Base-by-base conservation (phyloP, 2,888 invertebrate species). In the Drosophila eohydei region DNA sequence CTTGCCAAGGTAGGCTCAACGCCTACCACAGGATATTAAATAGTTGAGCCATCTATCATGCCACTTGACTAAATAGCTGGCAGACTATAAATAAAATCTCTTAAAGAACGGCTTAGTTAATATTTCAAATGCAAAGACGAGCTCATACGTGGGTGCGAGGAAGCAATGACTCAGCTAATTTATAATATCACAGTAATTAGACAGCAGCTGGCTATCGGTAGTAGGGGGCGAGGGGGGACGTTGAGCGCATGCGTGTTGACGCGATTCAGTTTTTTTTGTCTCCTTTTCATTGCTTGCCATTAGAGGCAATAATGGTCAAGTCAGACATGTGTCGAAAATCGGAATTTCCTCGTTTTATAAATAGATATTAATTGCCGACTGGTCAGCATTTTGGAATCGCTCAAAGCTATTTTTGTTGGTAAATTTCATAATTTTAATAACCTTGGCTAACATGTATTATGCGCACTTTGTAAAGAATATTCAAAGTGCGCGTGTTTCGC, bases 401-500 rank as follows among this genome's bases (percentile, higher is more conserved):
- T 81, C 38, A 48, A 55, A 76, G 65, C 72, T 84, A 84, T 87
- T 84, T 80, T 73, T 80, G 67, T 73, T 77, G 78, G 55, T 71
- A 70, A 69, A 71, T 79, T 85, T 84, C 28, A 78, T 70, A 72
- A 80, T 75, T 78, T 76, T 74, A 81, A 88, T 81, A 86, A 86
- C 85, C 88, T 86, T 86, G 88, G 83, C 75, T 81, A 88, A 86
- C 66, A 64, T 71, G 59, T 74, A 74, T 78, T 80, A 74, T 83
- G 86, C 81, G 81, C 86, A 83, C 55, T 77, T 86, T 83, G 73
- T 80, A 87, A 80, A 82, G 82, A 83, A 87, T 82, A 84, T 78
- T 80, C 51, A 81, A 70, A 78, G 78, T 85, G 81, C 83, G 81
- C 85, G 72, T 85, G 85, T 76, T 77, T 74, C 71, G 70, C 54